Base-by-base conservation (phyloP, 1,140 invertebrate species). In the Apis cerana region DNA sequence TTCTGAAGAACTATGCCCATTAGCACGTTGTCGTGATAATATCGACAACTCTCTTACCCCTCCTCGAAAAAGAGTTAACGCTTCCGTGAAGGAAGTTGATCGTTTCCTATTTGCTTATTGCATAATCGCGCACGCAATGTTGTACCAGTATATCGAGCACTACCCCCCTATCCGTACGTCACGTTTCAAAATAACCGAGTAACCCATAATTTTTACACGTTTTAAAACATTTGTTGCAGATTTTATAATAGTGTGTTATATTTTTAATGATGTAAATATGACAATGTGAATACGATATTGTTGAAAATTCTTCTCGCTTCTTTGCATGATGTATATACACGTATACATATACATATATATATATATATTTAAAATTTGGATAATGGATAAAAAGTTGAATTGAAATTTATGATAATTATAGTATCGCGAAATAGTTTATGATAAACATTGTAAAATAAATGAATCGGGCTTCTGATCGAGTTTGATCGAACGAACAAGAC, bases 81-180 rank as follows among this genome's bases (percentile, higher is more conserved):
- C 77, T 89, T 89, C 83, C 85, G 83, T 50, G 69, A 76, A 87
- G 88, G 88, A 89, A 89, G 88, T 87, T 64, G 88, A 85, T 85
- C 75, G 68, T 89, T 89, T 89, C 87, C 87, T 89, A 76, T 75
- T 62, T 80, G 82, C 85, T 86, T 80, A 79, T 88, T 88, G 85
- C 76, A 87, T 82, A 87, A 89, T 85, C 87, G 72, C 67, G 82
- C 88, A 89, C 88, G 88, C 85, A 68, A 89, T 75, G 27, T 59
- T 76, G 15, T 15, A 56, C 5, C 70, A 27, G 23, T 61, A 62
- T 87, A 67, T 87, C 64, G 67, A 52, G 50, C 48, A 33, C 80
- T 64, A 76, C 76, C 67, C 58, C 75, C 67, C 58, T 43, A n/a
- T 83, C 64, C 67, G 10, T 65, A 33, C 54, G 58, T 62, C 48